Evolutionary conservation across 2,113 vertebrate genomes (phyloP).

Genomic region (Psammodynastes pulverulentus): DNA sequence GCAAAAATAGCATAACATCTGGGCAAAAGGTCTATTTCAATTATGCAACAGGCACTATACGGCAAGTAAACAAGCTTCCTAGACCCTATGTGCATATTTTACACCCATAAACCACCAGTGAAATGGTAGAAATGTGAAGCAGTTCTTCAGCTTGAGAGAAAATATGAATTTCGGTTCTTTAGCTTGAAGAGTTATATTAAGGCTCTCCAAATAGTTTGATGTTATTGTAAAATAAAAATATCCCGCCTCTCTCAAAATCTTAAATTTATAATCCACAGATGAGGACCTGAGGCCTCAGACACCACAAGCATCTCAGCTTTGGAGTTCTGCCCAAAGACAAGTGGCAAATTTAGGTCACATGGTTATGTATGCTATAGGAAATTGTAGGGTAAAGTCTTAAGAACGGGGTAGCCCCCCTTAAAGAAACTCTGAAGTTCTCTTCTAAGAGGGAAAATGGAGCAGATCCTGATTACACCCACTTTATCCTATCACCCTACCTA

Average conservation of each 20-base stretch:
- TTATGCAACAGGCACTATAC: neutral
- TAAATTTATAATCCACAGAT: neutral
- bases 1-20: neutral
- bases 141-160: neutral
- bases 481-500: neutral
- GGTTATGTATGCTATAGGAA: neutral
- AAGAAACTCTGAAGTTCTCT: neutral
- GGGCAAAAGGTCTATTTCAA: neutral
- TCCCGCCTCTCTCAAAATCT: neutral
- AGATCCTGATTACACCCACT: neutral
- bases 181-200: neutral
- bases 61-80: neutral
- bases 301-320: neutral
- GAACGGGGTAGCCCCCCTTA: neutral
- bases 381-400: neutral
- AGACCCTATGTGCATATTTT: neutral
- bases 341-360: neutral
- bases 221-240: neutral
- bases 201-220: neutral
- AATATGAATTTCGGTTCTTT: neutral
- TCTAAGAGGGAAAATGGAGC: neutral
- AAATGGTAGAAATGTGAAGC: neutral
- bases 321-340: neutral
- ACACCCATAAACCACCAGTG: neutral
- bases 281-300: neutral